These are phyloP conservation scores for Tribolium freemani DNA, from an alignment of 2,888 invertebrate genomes.

Conservation along the genomic window DNA sequence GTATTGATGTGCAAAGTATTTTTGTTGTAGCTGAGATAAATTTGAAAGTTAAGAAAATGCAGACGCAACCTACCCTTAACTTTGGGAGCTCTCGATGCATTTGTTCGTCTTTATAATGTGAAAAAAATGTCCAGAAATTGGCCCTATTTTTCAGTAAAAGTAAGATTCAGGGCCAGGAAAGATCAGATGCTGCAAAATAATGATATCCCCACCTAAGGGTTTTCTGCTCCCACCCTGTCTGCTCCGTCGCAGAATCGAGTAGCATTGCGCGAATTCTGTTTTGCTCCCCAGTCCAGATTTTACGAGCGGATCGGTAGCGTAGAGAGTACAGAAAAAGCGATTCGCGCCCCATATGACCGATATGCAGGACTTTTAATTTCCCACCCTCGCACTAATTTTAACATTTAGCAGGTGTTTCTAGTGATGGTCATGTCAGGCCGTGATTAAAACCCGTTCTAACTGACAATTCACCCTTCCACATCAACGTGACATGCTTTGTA, in stretches of 20 bases:
- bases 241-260: slow-evolving; percentile 60
- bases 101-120: slow-evolving; percentile 42
- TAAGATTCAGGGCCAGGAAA: slow-evolving; percentile 60
- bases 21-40: neutral
- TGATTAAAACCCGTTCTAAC: slow-evolving; percentile 18
- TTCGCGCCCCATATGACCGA: slow-evolving; percentile 51
- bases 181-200: slow-evolving; percentile 66
- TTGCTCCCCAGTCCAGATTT: slow-evolving; percentile 61
- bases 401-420: slow-evolving; percentile 30
- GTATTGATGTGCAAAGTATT: too few relatives aligned
- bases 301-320: slow-evolving; percentile 55
- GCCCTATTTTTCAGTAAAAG: slow-evolving; percentile 52
- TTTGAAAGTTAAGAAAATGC: neutral
- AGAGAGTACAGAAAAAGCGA: slow-evolving; percentile 38
- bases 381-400: slow-evolving; percentile 5
- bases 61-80: neutral
- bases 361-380: slow-evolving; percentile 45
- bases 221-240: slow-evolving; percentile 56
- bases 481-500: slow-evolving; percentile 20
- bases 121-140: slow-evolving; percentile 51
- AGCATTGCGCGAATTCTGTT: slow-evolving; percentile 56
- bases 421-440: slow-evolving; percentile 28
- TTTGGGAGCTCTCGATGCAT: neutral
- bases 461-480: slow-evolving; percentile 18
- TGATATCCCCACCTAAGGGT: slow-evolving; percentile 60